Base-by-base conservation (phyloP, 2,797 vertebrate species). In the Lates japonicus region DNA sequence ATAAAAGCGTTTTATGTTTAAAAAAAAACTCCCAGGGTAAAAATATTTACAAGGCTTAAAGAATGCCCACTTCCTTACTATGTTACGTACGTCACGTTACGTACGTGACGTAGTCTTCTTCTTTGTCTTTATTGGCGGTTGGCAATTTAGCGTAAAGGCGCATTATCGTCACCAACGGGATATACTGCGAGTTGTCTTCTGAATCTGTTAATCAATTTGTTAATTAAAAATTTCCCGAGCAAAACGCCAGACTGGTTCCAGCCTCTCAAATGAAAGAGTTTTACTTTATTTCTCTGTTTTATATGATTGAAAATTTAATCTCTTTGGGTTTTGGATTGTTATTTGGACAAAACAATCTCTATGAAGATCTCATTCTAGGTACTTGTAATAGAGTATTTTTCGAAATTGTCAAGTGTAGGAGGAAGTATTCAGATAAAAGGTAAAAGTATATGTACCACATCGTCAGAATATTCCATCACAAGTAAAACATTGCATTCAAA, bases 111-210 rank as follows among this genome's bases (percentile, higher is more conserved):
- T 29, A 7, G 19, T 64, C 62, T 77, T 82, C 71, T 81, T 84
- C 72, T 44, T 55, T 22, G 22, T 33, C 7, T 67, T 46, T 20
- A 7, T 8, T 58, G 35, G 7, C 7, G 13, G 42, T 29, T 46
- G 37, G 13, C 0, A n/a, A n/a, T 3, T 39, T 20, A 22, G 12
- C n/a, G 25, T 37, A n/a, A 52, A 60, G 7, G 13, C 0, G 2
- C 20, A 13, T n/a, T 74, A 73, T 22, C 59, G 63, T 78, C 87
- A 61, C 65, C 69, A 76, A 44, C 6, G n/a, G 87, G 77, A 49
- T 33, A 25, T 6, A 10, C 20, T 3, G 25, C 10, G 20, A 6
- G 25, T 25, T 14, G 41, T 42, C 41, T 4, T 39, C 39, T 42
- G 12, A 12, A 14, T 42, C 41, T 42, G 13, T 42, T 42, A 1